These are phyloP conservation scores for Incurvaria masculella DNA, from an alignment of 2,888 invertebrate species.

Conservation along the genomic window DNA sequence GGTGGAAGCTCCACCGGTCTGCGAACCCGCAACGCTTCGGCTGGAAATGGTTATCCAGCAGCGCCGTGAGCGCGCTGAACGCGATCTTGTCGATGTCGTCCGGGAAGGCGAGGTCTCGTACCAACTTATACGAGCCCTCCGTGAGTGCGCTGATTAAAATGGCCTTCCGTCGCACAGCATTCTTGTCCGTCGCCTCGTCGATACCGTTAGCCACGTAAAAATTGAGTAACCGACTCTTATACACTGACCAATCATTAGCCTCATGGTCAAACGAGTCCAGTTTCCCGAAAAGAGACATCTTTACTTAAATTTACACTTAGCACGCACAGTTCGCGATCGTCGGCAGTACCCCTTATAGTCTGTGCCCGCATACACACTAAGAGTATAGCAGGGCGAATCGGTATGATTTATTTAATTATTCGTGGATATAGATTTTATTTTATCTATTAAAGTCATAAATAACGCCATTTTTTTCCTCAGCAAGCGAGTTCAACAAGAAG, in stretches of 20 bases:
- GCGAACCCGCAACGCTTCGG: slow-evolving; percentile 19
- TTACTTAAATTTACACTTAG: no score
- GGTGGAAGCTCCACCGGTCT: slow-evolving; percentile 14
- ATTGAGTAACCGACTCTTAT: slow-evolving; percentile 12
- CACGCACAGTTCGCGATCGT: no score
- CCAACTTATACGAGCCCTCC: slow-evolving; percentile 14
- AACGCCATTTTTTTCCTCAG: no score
- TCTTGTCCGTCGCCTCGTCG: slow-evolving; percentile 6
- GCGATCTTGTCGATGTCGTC: slow-evolving; percentile 12
- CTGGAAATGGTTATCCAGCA: slow-evolving; percentile 19
- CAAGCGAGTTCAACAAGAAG: no score
- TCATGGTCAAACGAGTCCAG: slow-evolving; percentile 13
- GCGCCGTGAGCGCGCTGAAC: slow-evolving; percentile 3
- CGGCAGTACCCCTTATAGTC: no score
- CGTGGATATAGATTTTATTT: no score
- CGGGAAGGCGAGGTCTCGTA: slow-evolving; percentile 15
- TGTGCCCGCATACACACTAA: no score
- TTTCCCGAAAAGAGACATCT: no score
- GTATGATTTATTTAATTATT: no score
- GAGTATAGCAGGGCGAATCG: no score
- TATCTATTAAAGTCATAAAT: no score
- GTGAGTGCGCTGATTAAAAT: slow-evolving; percentile 16
- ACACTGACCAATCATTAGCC: slow-evolving; percentile 12
- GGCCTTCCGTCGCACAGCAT: not conserved
- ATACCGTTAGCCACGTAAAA: slow-evolving; percentile 17